These are phyloP conservation scores for Neostethus bicornis DNA, from an alignment of 2,797 vertebrate species.

Conservation along the genomic window DNA sequence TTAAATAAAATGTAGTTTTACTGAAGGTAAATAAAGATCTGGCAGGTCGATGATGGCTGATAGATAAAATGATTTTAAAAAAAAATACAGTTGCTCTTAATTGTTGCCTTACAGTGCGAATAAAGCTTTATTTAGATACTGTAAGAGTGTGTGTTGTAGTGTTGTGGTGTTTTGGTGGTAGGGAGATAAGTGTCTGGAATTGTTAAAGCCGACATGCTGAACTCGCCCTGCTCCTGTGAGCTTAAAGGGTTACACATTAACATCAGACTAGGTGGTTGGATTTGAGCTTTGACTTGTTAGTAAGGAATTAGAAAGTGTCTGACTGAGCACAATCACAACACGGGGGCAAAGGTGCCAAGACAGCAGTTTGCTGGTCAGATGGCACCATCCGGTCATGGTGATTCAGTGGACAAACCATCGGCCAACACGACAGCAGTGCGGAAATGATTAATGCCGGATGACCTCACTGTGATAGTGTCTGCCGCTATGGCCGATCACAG, in stretches of 20 bases:
- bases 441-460: conserved; percentile 38
- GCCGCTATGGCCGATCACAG: not conserved
- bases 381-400: conserved; percentile 18
- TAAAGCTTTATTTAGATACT: not conserved
- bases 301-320: conserved; percentile 17
- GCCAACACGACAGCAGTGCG: conserved; percentile 16
- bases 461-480: conserved; percentile 9
- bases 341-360: conserved; percentile 18
- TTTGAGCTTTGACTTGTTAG: conserved; percentile 20
- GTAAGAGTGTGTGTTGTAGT: not conserved
- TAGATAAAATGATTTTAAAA: too few species aligned
- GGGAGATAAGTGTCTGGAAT: conserved; percentile 23
- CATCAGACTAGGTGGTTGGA: conserved; percentile 28
- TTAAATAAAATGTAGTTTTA: too few species aligned
- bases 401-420: conserved; percentile 13
- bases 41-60: too few species aligned
- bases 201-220: conserved; percentile 9
- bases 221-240: conserved; percentile 4
- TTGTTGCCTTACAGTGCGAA: not conserved
- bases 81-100: not conserved
- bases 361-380: conserved; percentile 32
- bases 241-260: conserved; percentile 55
- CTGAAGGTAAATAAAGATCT: too few species aligned
- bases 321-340: conserved; percentile 3
- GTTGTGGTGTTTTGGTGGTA: not conserved